Base-by-base conservation (phyloP, 1,140 invertebrate species). In the Maconellicoccus hirsutus region DNA sequence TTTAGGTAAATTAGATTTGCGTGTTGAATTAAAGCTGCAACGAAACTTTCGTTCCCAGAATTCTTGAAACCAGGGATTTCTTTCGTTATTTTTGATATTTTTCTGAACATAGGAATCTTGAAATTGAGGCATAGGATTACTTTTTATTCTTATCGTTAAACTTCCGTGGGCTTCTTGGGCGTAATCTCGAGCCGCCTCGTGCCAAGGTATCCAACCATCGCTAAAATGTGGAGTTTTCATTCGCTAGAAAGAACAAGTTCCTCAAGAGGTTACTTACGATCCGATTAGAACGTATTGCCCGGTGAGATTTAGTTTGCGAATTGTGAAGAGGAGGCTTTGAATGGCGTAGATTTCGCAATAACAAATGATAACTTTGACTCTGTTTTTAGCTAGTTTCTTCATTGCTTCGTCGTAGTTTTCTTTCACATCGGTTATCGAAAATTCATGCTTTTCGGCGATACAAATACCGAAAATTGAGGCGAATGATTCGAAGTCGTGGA, bases 11-110 rank as follows among this genome's bases (percentile, higher is more conserved):
- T 52, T 52, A 8, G 42, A 8, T 3, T 33, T 33, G 3, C n/a
- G n/a, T n/a, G n/a, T n/a, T n/a, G 29, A 33, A 12, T 12, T 16
- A n/a, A 59, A 16, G 3, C 78, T 78, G 75, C 88, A 91, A 71
- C 84, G 81, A 78, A 90, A 90, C 73, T 83, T 84, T 52, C 83
- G 78, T 77, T 90, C 84, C 89, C 89, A 91, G 78, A 89, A 89
- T 76, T 90, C 88, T 29, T 80, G 78, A 78, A 91, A 91, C 89
- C 89, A 91, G 1, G 88, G 88, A 80, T 91, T 91, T 27, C 86
- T 78, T 0, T 77, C 77, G 78, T 89, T 89, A 74, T 79, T 86
- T 70, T 78, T 78, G 0, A 88, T 88, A 74, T 84, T 83, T 38
- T 92, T 80, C 0, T 80, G 79, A 73, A 85, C 85, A 77, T 90